phyloP scores from a whole-genome alignment of 2,113 vertebrate genomes.

The Apteryx owenii region DNA sequence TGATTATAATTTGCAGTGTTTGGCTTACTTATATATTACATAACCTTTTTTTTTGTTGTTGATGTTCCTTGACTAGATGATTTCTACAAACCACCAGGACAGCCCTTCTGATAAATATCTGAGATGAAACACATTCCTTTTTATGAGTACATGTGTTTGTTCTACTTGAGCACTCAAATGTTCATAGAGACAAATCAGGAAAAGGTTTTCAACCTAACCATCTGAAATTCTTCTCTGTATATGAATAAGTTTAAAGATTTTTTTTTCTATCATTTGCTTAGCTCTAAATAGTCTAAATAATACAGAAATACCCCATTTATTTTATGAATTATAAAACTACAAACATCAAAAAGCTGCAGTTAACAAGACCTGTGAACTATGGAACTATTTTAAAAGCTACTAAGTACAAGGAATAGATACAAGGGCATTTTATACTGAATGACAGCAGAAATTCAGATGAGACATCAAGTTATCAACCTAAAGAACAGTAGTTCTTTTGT shows the following conservation, averaged over 20 bases:
- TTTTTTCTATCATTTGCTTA: not conserved
- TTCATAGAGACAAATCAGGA: not conserved
- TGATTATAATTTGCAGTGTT: not conserved
- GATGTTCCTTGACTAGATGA: not conserved
- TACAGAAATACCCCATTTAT: not conserved
- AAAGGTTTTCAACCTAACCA: not conserved
- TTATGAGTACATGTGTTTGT: not conserved
- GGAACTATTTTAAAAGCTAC: not conserved
- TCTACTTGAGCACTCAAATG: not conserved
- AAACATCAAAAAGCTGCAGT: not conserved
- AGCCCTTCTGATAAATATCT: not conserved
- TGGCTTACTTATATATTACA: not conserved
- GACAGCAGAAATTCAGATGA: slow-evolving; percentile 34
- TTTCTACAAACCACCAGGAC: not conserved
- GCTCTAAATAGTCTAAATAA: not conserved
- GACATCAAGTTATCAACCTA: not conserved
- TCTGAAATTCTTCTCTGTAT: not conserved
- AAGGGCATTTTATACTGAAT: slow-evolving; percentile 23
- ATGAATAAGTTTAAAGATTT: not conserved
- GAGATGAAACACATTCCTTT: not conserved
- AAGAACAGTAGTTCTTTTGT: slow-evolving; percentile 42
- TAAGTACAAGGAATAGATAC: not conserved
- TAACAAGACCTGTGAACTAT: not conserved
- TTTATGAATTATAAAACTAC: not conserved
- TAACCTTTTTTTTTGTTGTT: not conserved